These are phyloP conservation scores for Eurypyga helias DNA, from an alignment of 2,113 vertebrate genomes.

Conservation along the genomic window DNA sequence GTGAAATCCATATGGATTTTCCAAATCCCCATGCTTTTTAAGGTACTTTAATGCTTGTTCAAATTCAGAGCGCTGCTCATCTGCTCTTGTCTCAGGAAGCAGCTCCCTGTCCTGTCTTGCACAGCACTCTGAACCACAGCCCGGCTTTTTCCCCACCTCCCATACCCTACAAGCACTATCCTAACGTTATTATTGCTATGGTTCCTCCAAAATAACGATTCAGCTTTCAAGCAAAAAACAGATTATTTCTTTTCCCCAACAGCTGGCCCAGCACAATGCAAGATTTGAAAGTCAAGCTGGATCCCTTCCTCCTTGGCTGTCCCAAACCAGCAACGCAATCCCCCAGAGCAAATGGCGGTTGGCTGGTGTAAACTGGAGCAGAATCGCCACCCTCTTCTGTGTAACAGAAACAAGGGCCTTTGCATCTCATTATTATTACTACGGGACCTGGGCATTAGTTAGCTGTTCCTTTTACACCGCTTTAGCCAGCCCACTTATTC, in stretches of 20 bases:
- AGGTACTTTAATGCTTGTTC: neutral
- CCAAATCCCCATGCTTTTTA: neutral
- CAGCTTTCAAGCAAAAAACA: neutral
- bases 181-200: fast-evolving
- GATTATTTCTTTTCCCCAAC: neutral
- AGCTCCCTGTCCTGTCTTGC: neutral
- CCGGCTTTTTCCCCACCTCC: neutral
- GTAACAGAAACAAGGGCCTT: neutral
- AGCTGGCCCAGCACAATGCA: neutral
- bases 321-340: neutral
- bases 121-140: neutral
- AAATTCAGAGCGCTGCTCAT: neutral
- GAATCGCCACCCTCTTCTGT: neutral
- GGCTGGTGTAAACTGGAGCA: neutral
- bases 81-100: fast-evolving
- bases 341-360: neutral
- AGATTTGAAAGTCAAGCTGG: neutral
- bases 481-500: constrained; percentile 7
- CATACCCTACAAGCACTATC: neutral
- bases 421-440: neutral
- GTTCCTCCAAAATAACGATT: neutral
- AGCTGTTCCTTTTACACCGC: neutral
- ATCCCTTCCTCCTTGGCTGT: neutral
- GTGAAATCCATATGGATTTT: neutral
- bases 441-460: neutral